These are phyloP conservation scores for Gracilinanus agilis DNA, from an alignment of 2,113 vertebrate species.

Conservation along the genomic window DNA sequence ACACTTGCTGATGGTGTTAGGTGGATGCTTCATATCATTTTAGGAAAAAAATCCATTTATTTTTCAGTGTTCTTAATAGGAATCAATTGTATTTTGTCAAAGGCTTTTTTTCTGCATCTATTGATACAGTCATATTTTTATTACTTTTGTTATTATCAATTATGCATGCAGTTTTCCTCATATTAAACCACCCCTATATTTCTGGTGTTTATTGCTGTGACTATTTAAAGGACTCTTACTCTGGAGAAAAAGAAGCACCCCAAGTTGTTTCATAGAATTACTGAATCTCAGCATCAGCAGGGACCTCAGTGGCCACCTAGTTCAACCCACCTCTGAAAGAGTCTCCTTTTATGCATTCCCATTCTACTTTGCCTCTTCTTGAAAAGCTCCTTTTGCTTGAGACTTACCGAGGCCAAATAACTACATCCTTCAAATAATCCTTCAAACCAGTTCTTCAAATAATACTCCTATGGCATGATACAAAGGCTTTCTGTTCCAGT, in stretches of 20 bases:
- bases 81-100: no score
- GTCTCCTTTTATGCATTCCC: background rate
- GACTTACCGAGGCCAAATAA: background rate
- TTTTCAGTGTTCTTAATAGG: no score
- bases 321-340: background rate
- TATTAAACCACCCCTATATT: no score
- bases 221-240: no score
- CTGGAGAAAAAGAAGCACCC: background rate
- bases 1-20: no score
- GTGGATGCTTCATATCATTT: no score
- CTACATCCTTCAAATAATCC: background rate
- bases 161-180: no score
- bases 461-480: background rate
- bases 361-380: background rate
- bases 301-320: background rate
- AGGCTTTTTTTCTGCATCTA: no score
- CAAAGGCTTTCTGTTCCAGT: background rate
- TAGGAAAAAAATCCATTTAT: no score
- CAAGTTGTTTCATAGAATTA: background rate
- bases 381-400: background rate
- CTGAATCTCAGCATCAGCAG: background rate
- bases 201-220: background rate
- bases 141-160: no score
- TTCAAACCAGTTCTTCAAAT: background rate
- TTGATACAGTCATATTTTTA: no score